Evolutionary conservation across 2,113 vertebrate species (phyloP).

Genomic region (Thymallus thymallus): DNA sequence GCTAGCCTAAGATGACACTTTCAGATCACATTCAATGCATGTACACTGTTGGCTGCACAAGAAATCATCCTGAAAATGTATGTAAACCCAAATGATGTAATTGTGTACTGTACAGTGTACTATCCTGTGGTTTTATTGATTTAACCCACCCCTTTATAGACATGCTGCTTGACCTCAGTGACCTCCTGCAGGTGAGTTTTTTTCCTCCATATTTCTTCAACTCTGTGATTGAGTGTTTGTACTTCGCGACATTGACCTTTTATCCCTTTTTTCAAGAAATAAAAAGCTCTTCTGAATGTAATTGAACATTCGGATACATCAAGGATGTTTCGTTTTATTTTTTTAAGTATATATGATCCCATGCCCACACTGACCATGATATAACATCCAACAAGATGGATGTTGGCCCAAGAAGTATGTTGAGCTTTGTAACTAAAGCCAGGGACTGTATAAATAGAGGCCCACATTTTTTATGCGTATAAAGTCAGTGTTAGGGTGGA

Average conservation of each 20-base stretch:
- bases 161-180: slow-evolving; percentile 97
- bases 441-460: slow-evolving; percentile 28
- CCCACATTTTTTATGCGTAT: slow-evolving; percentile 26
- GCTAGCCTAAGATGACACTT: neutral
- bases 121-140: neutral
- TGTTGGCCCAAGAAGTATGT: neutral
- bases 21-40: no score
- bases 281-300: no score
- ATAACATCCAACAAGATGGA: neutral
- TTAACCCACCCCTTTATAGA: slow-evolving; percentile 72
- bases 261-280: no score
- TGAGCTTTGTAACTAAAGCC: neutral
- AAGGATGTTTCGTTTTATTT: no score
- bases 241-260: no score
- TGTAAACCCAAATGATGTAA: no score
- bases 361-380: neutral
- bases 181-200: slow-evolving; percentile 87
- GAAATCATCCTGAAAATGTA: no score
- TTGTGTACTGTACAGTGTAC: no score
- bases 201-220: neutral
- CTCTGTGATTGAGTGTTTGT: no score
- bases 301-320: no score
- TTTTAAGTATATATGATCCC: no score
- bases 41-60: no score
- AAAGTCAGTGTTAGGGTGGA: slow-evolving; percentile 31